A percentile compares a stretch with the other conserved stretches of the same genome.
These are phyloP conservation scores for Palythoa caribaeorum DNA, from an alignment of 92 coral and sea anemone species.

Conservation along the genomic window DNA sequence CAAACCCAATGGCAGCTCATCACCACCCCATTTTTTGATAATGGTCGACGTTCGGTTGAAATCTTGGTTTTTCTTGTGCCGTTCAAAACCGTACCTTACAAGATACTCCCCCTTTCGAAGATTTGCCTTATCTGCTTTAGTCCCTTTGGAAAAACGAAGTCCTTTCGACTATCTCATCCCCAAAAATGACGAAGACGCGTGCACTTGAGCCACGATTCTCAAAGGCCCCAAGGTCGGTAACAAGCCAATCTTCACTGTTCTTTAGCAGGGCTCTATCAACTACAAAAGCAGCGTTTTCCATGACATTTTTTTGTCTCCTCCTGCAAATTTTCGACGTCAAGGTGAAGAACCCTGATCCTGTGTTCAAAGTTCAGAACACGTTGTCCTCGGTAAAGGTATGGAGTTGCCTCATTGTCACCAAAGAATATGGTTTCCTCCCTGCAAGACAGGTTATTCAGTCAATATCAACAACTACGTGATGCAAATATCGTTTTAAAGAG, in stretches of 20 bases:
- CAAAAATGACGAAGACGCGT: constrained; percentile 26
- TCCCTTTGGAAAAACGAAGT: constrained; percentile 36
- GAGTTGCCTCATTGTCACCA: constrained; percentile 39
- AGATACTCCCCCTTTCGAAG: constrained; percentile 47
- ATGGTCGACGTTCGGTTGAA: constrained; percentile 55
- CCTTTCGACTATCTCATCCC: constrained; percentile 47
- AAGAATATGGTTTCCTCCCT: constrained; percentile 51
- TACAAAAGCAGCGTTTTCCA: constrained; percentile 64
- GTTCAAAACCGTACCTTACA: constrained; percentile 47
- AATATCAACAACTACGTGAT: constrained; percentile 17
- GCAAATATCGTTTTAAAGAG: not conserved
- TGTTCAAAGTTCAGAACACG: constrained; percentile 32
- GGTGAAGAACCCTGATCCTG: constrained; percentile 27
- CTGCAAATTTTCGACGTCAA: constrained; percentile 60
- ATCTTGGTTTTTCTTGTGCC: constrained; percentile 55
- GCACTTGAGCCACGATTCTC: constrained; percentile 63
- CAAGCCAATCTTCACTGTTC: constrained; percentile 66
- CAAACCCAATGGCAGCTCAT: constrained; percentile 54
- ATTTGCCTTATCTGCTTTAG: not conserved
- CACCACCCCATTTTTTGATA: constrained; percentile 40
- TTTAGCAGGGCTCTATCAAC: constrained; percentile 51
- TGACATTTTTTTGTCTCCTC: constrained; percentile 54
- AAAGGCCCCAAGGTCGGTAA: constrained; percentile 61
- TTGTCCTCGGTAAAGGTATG: constrained; percentile 57
- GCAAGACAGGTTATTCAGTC: constrained; percentile 20